Evolutionary conservation across 1,140 invertebrate genomes (phyloP), one percentile per base, ranked within the genome.

Genomic region (Papilio aristodemus): DNA sequence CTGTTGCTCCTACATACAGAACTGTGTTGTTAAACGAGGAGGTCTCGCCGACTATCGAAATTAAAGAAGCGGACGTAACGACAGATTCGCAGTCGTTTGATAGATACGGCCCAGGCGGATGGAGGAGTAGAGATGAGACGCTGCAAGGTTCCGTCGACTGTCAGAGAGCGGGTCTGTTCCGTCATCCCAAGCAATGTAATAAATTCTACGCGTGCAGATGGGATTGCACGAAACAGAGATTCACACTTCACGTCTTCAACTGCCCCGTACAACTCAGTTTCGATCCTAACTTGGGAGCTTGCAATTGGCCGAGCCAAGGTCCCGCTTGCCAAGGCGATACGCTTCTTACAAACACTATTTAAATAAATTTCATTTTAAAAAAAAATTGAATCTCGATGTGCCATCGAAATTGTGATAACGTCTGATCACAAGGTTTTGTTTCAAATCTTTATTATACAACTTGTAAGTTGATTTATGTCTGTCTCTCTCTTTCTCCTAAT

Each of bases 181-280:
- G 96, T 80, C 96, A 97, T 83, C 96, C 96, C 0, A 94, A 94
- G 66, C 93, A 95, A 69, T 97, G 96, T 80, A 96, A 96, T 78
- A 96, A 97, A 80, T 97, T 97, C 91, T 97, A 97, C 78, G 94
- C 95, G 37, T 97, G 96, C 81, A 94, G 95, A 80, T 97, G 95
- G 95, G 96, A 97, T 79, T 93, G 94, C 70, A 95, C 94, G 86
- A 95, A 96, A 72, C 94, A 96, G 71, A 93, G 93, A 72, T 97
- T 94, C 83, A 96, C 95, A 5, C 92, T 97, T 5, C 95, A 96
- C 76, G 92, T 95, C 1, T 96, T 97, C 82, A 95, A 96, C 74
- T 97, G 96, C 82, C 96, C 96, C 0, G 93, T 97, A 59, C 95
- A 96, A 80, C 90, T 97, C 39, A 95, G 95, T 22, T 97, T 96